Conservation (phyloP, 2,888 invertebrate genomes). For the Eueremaeus valkanovi region DNA sequence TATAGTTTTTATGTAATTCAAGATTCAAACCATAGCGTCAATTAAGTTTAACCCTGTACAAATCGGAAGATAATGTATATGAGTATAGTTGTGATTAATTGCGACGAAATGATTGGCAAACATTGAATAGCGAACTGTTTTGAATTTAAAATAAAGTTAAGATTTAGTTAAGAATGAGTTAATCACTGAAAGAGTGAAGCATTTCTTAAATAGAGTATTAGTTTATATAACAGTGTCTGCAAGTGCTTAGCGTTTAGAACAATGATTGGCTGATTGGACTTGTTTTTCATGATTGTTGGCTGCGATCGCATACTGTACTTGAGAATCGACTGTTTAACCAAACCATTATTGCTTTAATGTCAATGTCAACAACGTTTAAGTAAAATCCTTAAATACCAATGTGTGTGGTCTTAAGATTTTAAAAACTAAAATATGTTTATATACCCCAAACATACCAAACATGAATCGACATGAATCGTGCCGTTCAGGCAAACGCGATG, state of each 20-base stretch:
- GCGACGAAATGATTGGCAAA: no score
- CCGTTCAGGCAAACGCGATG: slow-evolving; percentile 8
- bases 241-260: background rate
- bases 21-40: no score
- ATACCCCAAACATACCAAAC: background rate
- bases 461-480: slow-evolving; percentile 24
- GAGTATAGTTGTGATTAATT: no score
- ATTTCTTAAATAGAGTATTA: background rate
- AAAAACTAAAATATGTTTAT: slow-evolving; percentile 32
- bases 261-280: slow-evolving; percentile 3
- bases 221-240: background rate
- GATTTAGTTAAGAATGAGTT: background rate
- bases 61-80: no score
- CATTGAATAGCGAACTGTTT: no score
- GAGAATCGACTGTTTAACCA: slow-evolving; percentile 4
- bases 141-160: background rate
- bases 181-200: background rate
- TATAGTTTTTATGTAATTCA: no score
- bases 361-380: slow-evolving; percentile 21
- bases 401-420: slow-evolving; percentile 29
- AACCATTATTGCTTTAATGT: slow-evolving; percentile 32
- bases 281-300: slow-evolving; percentile 6
- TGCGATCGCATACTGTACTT: slow-evolving; percentile 1
- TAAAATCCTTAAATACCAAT: slow-evolving; percentile 26
- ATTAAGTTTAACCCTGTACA: no score